Evolutionary conservation across 1,140 invertebrate genomes (phyloP), one percentile per base, ranked within the genome.

Genomic region (Polyergus mexicanus): DNA sequence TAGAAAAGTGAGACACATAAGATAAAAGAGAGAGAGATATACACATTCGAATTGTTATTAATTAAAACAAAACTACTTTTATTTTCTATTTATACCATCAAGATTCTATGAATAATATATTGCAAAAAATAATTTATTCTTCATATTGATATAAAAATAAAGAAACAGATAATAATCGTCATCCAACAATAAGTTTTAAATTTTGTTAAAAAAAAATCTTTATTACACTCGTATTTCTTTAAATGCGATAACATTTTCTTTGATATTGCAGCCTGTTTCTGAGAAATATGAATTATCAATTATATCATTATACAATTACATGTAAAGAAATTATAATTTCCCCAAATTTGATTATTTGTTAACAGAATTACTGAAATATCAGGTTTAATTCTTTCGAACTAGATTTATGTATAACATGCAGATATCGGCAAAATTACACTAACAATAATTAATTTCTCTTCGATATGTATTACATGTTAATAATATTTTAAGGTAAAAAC

Each of bases 401-500:
- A 44, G 54, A 78, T 66, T 78, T 35, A 22, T 6, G 5, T 22
- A 65, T 25, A 25, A 47, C 35, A 16, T 0, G 28, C 22, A 72
- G 3, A 44, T 58, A 41, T 54, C 3, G 38, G 1, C 35, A 44
- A 81, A 28, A 44, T 58, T 60, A 32, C 2, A 28, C 28, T 32
- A 25, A 19, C 8, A 68, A 51, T 19, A 28, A 81, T 4, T 51
- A 51, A 51, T 51, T 51, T 51, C 16, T 51, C n/a, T 58, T 58
- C 5, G 19, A 32, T 2, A 4, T 4, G 11, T 63, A 44, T 47
- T 7, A 8, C 5, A 22, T 11, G 28, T 51, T 25, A 84, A 6
- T 35, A 75, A 75, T 54, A 47, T 84, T 84, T 76, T 25, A 74
- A 19, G 13, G 0, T 71, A 58, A 13, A 80, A 81, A 44, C 5